Conservation (phyloP, 2,888 invertebrate species). For the Melitaea athalia region DNA sequence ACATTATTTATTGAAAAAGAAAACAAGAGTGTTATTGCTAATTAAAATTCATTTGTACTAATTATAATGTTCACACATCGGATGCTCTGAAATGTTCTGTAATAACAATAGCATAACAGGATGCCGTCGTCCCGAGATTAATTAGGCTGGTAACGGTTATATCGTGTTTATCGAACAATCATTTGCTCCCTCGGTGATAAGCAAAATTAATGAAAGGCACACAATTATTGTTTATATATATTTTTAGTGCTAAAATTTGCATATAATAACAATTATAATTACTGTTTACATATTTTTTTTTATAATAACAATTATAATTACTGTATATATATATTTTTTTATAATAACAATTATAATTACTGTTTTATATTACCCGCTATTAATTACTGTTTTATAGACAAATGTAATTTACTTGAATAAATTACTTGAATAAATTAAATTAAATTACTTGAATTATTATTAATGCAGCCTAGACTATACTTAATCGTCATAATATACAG, state of each 20-base stretch:
- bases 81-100: background rate
- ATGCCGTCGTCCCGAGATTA: constrained; percentile 26
- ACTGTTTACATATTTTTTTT: too few species aligned
- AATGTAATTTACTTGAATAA: too few species aligned
- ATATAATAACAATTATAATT: background rate
- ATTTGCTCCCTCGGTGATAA: constrained; percentile 24
- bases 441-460: too few species aligned
- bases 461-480: background rate
- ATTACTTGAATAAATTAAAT: too few species aligned
- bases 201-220: constrained; percentile 15
- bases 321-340: too few species aligned
- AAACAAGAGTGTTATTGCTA: background rate
- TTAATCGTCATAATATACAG: too few species aligned
- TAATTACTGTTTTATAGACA: too few species aligned
- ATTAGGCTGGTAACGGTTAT: constrained; percentile 26
- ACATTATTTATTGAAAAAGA: too few species aligned
- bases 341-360: too few species aligned
- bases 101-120: background rate
- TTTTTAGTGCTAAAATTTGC: too few species aligned
- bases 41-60: background rate
- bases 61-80: background rate
- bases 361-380: too few species aligned
- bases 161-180: constrained; percentile 29
- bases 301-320: too few species aligned
- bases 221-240: background rate